Percentiles rank a stretch among this genome's conserved stretches.
Evolutionary conservation across 2,888 invertebrate species (phyloP).

Genomic region (Lycophotia porphyrea): DNA sequence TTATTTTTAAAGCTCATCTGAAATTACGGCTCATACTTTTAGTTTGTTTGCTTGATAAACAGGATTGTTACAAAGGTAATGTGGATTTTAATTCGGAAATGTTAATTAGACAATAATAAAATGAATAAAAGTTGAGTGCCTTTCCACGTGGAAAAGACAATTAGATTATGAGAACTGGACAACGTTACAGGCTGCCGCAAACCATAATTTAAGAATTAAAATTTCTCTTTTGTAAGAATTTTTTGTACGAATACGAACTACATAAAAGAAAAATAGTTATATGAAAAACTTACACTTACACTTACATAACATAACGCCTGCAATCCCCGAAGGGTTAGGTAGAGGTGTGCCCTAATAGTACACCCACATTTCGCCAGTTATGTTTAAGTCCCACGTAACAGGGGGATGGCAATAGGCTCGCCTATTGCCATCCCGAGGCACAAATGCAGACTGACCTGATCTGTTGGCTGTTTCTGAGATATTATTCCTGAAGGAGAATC

Average conservation of each 20-base stretch:
- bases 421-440: background rate
- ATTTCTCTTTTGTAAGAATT: slow-evolving; percentile 27
- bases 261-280: too few relatives aligned
- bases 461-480: too few relatives aligned
- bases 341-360: background rate
- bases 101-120: slow-evolving; percentile 28
- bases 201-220: slow-evolving; percentile 27
- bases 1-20: slow-evolving; percentile 12
- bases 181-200: slow-evolving; percentile 3
- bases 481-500: background rate
- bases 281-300: background rate
- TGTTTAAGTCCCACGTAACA: background rate
- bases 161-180: slow-evolving; percentile 44
- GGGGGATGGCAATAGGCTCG: too few relatives aligned
- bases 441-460: background rate
- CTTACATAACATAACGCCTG: background rate
- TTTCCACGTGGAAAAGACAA: slow-evolving; percentile 29
- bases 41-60: slow-evolving; percentile 16
- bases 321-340: background rate
- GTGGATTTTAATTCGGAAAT: slow-evolving; percentile 1
- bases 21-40: slow-evolving; percentile 1
- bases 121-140: slow-evolving; percentile 21
- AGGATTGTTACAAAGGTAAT: slow-evolving; percentile 6
- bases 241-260: background rate
- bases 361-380: background rate